These are phyloP conservation scores for Tympanoctomys barrerae DNA, from an alignment of 2,797 vertebrate genomes.

Conservation along the genomic window DNA sequence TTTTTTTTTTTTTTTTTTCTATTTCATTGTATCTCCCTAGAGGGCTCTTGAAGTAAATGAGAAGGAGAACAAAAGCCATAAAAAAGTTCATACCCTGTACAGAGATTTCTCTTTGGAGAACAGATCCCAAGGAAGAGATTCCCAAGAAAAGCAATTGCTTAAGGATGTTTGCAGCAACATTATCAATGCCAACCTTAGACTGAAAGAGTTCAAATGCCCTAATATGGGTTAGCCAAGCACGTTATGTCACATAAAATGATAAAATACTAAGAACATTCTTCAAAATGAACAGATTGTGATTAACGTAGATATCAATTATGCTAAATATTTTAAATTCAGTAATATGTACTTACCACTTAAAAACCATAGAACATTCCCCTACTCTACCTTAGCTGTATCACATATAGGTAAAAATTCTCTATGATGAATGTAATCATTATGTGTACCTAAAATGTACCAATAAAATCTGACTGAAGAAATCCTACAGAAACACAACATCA, in stretches of 20 bases:
- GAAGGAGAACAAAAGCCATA: neutral
- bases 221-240: neutral
- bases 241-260: neutral
- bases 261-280: neutral
- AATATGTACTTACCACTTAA: neutral
- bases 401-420: neutral
- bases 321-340: neutral
- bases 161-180: neutral
- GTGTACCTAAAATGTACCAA: neutral
- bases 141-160: neutral
- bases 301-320: neutral
- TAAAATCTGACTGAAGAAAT: neutral
- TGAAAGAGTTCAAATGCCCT: neutral
- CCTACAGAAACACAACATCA: neutral
- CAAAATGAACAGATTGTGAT: constrained; percentile 11
- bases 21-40: neutral
- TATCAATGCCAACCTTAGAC: constrained; percentile 33
- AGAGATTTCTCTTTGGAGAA: neutral
- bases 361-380: neutral
- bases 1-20: neutral
- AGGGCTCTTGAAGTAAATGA: neutral
- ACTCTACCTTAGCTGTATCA: neutral
- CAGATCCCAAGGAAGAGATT: neutral
- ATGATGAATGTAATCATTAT: neutral
- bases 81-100: neutral